Conservation (phyloP, 2,113 vertebrate species). For the Anser brachyrhynchus region DNA sequence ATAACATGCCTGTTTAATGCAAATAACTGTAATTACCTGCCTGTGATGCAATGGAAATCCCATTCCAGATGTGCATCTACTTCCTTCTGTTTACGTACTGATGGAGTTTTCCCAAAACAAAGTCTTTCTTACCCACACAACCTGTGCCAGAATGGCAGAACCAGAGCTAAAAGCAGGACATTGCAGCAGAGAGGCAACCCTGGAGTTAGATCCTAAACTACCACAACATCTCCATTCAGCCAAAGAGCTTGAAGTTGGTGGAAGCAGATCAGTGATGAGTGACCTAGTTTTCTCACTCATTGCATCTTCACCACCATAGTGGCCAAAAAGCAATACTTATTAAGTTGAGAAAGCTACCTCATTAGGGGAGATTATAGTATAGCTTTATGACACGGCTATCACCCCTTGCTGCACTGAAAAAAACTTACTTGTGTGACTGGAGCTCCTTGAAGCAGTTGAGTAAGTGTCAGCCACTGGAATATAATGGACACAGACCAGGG, state of each 20-base stretch:
- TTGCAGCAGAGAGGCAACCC: neutral
- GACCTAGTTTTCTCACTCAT: constrained; percentile 38
- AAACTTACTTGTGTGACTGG: neutral
- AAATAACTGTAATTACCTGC: neutral
- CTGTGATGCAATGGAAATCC: neutral
- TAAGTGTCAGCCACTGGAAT: neutral
- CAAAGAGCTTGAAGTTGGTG: neutral
- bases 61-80: neutral
- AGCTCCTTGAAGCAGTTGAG: neutral
- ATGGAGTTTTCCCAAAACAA: neutral
- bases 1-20: neutral
- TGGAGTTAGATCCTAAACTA: neutral
- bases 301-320: neutral
- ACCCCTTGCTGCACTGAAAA: neutral
- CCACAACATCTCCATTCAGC: neutral
- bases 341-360: neutral
- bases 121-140: neutral
- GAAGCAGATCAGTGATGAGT: neutral
- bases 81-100: neutral
- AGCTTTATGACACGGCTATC: neutral
- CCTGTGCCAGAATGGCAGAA: neutral
- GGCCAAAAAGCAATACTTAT: neutral
- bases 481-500: neutral
- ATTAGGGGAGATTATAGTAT: neutral
- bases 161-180: neutral